Percentiles rank a stretch among this genome's conserved stretches.
Evolutionary conservation across 2,888 invertebrate genomes (phyloP).

Genomic region (Drosophila merina): DNA sequence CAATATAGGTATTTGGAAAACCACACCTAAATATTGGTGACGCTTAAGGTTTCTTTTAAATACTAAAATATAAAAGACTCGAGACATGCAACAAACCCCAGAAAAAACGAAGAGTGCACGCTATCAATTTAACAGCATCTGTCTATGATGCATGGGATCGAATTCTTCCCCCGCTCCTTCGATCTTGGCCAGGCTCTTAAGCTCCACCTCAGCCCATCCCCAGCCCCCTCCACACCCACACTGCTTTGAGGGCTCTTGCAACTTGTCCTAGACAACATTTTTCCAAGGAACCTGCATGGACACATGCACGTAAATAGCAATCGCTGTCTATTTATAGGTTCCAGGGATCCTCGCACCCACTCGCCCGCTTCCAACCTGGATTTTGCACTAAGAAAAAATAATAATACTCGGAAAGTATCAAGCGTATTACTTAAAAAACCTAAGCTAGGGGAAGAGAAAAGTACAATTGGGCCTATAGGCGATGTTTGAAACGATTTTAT

Average conservation of each 20-base stretch:
- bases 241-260: slow-evolving; percentile 18
- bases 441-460: too few relatives aligned
- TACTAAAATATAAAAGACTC: slow-evolving; percentile 2
- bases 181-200: slow-evolving; percentile 7
- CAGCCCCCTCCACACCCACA: slow-evolving; percentile 22
- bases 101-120: slow-evolving; percentile 51
- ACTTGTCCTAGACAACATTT: slow-evolving; percentile 63
- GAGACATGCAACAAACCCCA: slow-evolving; percentile 65
- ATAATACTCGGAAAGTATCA: slow-evolving; percentile 26
- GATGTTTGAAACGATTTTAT: too few relatives aligned
- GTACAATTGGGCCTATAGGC: too few relatives aligned
- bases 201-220: slow-evolving; percentile 15
- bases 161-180: slow-evolving; percentile 29
- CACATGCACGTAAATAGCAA: slow-evolving; percentile 40
- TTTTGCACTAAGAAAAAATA: slow-evolving; percentile 22
- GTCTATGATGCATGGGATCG: slow-evolving; percentile 75
- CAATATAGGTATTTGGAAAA: neutral
- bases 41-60: neutral
- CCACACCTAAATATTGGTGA: slow-evolving; percentile 22
- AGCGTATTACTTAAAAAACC: too few relatives aligned
- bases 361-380: slow-evolving; percentile 9
- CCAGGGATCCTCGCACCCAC: slow-evolving; percentile 14
- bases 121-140: slow-evolving; percentile 83
- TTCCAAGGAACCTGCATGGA: slow-evolving; percentile 74
- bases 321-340: slow-evolving; percentile 42